These are phyloP conservation scores for Hippotragus niger DNA, from an alignment of 2,113 vertebrate genomes.

Conservation along the genomic window DNA sequence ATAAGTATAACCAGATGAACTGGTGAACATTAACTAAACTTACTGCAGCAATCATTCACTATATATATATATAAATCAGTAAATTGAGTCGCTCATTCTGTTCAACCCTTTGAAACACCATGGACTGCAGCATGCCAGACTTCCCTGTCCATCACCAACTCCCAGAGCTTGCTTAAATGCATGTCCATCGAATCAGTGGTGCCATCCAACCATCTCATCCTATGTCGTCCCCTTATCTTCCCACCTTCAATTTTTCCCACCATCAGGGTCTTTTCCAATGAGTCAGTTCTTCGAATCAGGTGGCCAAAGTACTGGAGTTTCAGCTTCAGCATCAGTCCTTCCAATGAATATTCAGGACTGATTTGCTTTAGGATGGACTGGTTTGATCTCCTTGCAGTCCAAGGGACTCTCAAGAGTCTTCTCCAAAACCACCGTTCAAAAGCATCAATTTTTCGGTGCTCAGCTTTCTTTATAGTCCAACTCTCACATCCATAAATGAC, in stretches of 20 bases:
- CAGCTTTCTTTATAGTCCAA: neutral
- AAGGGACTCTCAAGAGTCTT: neutral
- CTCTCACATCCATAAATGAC: neutral
- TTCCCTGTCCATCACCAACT: neutral
- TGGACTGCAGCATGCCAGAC: neutral
- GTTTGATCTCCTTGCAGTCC: neutral
- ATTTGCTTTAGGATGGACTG: neutral
- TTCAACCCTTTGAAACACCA: neutral
- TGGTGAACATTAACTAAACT: neutral
- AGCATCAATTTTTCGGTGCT: neutral
- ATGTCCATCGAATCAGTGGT: neutral
- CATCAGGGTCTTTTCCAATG: neutral
- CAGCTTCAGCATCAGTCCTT: neutral
- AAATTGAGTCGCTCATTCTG: neutral
- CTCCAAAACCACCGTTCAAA: neutral
- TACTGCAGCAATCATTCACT: neutral
- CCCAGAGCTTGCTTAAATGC: neutral
- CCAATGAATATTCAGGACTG: neutral
- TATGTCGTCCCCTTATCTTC: neutral
- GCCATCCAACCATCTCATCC: neutral
- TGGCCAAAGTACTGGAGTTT: neutral
- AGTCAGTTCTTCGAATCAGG: fast-evolving
- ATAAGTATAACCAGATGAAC: neutral
- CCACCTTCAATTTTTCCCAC: fast-evolving
- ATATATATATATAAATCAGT: neutral